A percentile compares a stretch with the other conserved stretches of the same genome.
Conservation (phyloP, 2,113 vertebrate genomes). For the Halichoerus grypus region DNA sequence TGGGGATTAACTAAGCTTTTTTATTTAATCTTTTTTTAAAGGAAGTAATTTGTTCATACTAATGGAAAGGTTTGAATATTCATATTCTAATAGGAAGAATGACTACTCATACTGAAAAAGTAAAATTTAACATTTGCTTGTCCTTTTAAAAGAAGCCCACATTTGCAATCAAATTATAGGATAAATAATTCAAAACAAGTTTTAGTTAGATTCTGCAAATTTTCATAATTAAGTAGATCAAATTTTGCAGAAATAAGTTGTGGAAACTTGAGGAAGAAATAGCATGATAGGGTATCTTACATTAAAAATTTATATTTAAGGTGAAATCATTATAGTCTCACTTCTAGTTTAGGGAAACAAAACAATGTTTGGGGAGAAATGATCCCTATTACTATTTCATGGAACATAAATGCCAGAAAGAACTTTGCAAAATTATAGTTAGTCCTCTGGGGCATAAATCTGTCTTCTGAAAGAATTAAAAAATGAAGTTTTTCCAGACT, state of each 20-base stretch:
- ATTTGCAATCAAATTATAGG: slow-evolving; percentile 41
- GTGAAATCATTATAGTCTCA: neutral
- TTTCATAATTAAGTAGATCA: slow-evolving; percentile 37
- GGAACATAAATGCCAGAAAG: neutral
- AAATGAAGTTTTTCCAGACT: neutral
- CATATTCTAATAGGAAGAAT: slow-evolving; percentile 43
- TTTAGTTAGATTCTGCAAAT: neutral
- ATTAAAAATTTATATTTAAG: slow-evolving; percentile 40
- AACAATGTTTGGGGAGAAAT: slow-evolving; percentile 25
- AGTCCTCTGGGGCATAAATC: neutral
- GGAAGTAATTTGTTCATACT: slow-evolving; percentile 32
- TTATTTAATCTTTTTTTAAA: slow-evolving; percentile 41
- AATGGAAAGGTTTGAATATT: slow-evolving; percentile 54
- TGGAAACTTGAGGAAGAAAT: neutral
- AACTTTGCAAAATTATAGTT: neutral
- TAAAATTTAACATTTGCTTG: slow-evolving; percentile 49
- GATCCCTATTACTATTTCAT: neutral
- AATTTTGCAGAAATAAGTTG: slow-evolving; percentile 5
- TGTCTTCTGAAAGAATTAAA: neutral
- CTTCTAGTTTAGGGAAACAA: neutral
- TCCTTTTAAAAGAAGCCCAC: slow-evolving; percentile 17
- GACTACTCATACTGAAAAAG: neutral
- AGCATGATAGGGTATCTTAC: neutral
- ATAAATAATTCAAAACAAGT: slow-evolving; percentile 43
- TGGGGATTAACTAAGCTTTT: slow-evolving; percentile 57